Percentiles rank a stretch among this genome's conserved stretches.
Evolutionary conservation across 2,888 invertebrate genomes (phyloP).

Genomic region (Criorhina ranunculi): DNA sequence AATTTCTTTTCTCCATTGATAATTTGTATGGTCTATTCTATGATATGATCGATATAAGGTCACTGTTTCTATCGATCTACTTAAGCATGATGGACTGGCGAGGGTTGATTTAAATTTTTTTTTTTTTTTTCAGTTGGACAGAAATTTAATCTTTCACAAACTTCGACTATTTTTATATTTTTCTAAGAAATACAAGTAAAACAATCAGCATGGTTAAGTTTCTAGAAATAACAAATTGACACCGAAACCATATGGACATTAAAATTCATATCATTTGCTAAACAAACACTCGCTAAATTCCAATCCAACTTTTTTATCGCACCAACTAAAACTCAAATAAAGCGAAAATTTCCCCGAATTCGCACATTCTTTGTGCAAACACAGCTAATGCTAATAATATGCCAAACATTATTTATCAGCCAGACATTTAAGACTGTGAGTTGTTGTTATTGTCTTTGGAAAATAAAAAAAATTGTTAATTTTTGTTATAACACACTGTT

Average conservation of each 20-base stretch:
- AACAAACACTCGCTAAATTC: constrained; percentile 2
- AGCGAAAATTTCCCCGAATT: constrained; percentile 14
- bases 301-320: background rate
- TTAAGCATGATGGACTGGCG: no score
- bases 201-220: background rate
- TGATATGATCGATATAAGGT: no score
- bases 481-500: background rate
- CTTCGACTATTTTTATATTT: no score
- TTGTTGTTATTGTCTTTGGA: background rate
- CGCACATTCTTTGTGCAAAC: constrained; percentile 19
- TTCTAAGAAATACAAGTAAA: background rate
- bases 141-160: no score
- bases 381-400: background rate
- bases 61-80: no score
- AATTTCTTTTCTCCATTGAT: no score
- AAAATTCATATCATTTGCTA: constrained; percentile 15
- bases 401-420: background rate
- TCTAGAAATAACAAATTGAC: background rate
- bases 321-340: constrained; percentile 9
- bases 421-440: constrained; percentile 13
- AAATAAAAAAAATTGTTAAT: background rate
- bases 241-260: constrained; percentile 11
- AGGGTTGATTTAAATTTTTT: no score
- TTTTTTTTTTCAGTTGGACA: no score
- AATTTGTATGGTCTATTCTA: no score